Evolutionary conservation across 2,113 vertebrate genomes (phyloP), one percentile per base, ranked within the genome.

Genomic region (Geothlypis trichas): DNA sequence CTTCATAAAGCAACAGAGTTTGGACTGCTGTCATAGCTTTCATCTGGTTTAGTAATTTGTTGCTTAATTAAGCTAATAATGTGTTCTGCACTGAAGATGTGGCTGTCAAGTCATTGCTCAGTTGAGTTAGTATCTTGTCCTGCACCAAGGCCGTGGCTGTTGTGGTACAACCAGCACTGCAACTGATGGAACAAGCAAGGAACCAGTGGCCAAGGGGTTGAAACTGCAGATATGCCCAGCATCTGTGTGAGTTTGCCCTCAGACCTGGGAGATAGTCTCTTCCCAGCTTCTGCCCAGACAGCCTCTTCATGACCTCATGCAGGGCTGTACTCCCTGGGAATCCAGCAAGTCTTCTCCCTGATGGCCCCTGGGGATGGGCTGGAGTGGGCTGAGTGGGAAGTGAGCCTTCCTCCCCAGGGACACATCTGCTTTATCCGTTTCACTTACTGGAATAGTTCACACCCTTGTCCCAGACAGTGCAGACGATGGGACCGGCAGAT

Each of bases 91-190:
- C 33, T 85, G 67, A 63, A 83, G 78, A 65, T 72, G 74, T 0
- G 4, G 30, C 75, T 88, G 47, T 82, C 35, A 33, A 39, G 58
- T 39, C 57, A 73, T 65, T 63, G 8, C 66, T 76, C 39, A 83
- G 2, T 84, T 79, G 82, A 85, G 39, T 58, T 68, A 52, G 4
- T 57, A 61, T 21, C 59, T 62, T 69, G 68, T 69, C 61, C 28
- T 68, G 54, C n/a, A 61, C 49, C 3, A 5, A 26, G 55, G 31
- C 72, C 66, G n/a, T 1, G 2, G 37, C 19, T 49, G 15, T 82
- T 0, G 0, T 0, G 11, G 47, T 46, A 76, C 26, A 72, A 17
- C 31, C n/a, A 47, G 19, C 15, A 7, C 18, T 0, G 0, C 33
- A 78, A 7, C 44, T 66, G 78, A 75, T 79, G 26, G 49, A 86